Evolutionary conservation across 2,888 invertebrate species (phyloP), one percentile per base, ranked within the genome.

Genomic region (Lucinisca nassula): DNA sequence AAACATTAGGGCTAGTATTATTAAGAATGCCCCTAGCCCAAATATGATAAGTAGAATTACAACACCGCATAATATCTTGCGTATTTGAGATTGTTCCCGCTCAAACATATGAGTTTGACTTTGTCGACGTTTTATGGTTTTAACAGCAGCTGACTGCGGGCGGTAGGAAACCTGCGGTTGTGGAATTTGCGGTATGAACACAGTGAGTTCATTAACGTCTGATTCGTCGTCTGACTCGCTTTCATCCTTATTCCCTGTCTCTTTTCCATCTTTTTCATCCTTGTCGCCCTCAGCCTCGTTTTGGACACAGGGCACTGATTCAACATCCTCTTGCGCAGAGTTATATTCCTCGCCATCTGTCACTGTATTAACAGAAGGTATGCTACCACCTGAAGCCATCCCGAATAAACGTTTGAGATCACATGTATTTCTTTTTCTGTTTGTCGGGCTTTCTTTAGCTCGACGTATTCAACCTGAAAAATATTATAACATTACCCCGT

Each of bases 1-100:
- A 4, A 67, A 37, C n/a, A 75, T 72, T 17, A 45, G 40, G n/a
- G 78, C 84, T 32, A 87, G 67, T 1, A 79, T 30, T 21, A 87
- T 21, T 32, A 84, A 38, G 0, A 37, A n/a, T 21, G 38, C 67
- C 24, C 87, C 84, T 30, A 82, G 40, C n/a, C 84, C 84, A 14
- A 81, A 67, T 61, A 87, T 84, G 3, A 84, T 37, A 4, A 87
- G 27, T 35, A 87, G 72, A 61, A 74, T 72, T 0, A 79, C 49
- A 6, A 84, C n/a, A 35, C 87, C 87, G 49, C 84, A 84, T 2
- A 84, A 30, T 10, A 84, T 79, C 58, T 77, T 87, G 37, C 77
- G 61, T 6, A 74, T 81, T 30, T 87, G 84, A 3, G 81, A 82
- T n/a, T 45, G 49, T 17, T 72, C 37, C 17, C 27, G 24, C n/a